Evolutionary conservation across 2,888 invertebrate species (phyloP), one percentile per base, ranked within the genome.

Genomic region (Meandrusa payeni): DNA sequence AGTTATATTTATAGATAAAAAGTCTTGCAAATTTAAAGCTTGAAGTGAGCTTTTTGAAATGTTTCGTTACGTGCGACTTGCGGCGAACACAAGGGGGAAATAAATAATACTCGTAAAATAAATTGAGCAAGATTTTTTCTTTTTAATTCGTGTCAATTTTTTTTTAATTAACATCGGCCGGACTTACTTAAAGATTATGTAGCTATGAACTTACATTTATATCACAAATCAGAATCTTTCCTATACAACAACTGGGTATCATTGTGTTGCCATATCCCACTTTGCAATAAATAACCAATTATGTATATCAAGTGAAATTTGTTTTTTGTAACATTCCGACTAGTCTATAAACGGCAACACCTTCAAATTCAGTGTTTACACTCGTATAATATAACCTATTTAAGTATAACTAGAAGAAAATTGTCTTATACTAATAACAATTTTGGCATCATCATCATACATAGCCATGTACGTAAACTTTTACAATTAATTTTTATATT

Each of bases 21-120:
- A 69, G 64, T 71, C 69, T 71, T 66, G 45, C 49, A 42, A 53
- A 41, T 59, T 73, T 73, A 73, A 73, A 73, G 72, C 74, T 66
- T 62, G 44, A 20, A 3, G 29, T 47, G 47, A 47, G 47, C 47
- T 50, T 50, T 47, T 23, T 24, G 15, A 37, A 37, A 15, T 27
- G 19, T 15, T 3, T 15, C 15, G 4, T n/a, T n/a, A n/a, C n/a
- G n/a, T n/a, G n/a, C n/a, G n/a, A n/a, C n/a, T n/a, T n/a, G n/a
- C n/a, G n/a, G n/a, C n/a, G n/a, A n/a, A n/a, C n/a, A n/a, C n/a
- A n/a, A n/a, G n/a, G 17, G 23, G 33, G 10, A 11, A 37, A 41
- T 37, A 42, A 42, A 42, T 32, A 33, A 32, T 36, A 19, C 10
- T 33, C 22, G 29, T 41, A 20, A 19, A 19, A 22, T 23, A 38